Base-by-base conservation (phyloP, 2,113 vertebrate genomes). In the Colius striatus region DNA sequence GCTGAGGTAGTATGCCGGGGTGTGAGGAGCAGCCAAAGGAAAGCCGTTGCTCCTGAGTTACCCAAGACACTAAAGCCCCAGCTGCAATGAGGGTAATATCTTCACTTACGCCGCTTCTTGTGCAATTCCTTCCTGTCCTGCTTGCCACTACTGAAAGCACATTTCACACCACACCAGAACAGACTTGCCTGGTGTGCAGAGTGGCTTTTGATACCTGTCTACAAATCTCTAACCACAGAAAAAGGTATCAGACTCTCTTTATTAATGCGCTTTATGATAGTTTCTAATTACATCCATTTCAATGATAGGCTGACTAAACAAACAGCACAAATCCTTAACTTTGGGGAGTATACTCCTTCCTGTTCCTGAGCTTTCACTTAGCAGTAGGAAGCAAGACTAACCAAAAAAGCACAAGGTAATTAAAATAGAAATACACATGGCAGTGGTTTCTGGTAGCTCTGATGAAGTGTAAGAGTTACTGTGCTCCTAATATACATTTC, bases 1-100 rank as follows among this genome's bases (percentile, higher is more conserved):
- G 23, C 3, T 0, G 0, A 47, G 22, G 4, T 1, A 21, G n/a
- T 15, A 5, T 13, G 62, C 38, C 10, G 13, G 19, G 15, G 4
- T 16, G 6, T 5, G 9, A 45, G 30, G 34, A 53, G 57, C 36
- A 54, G 30, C 36, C 47, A 26, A 47, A 48, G 63, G 50, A n/a
- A 47, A 50, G 8, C 67, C 19, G 1, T 13, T 57, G 19, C 10
- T 76, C 7, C 8, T 4, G 43, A 26, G 30, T 47, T 60, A 17
- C 62, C 25, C 5, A 36, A 7, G 11, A 12, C 71, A 50, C 48
- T 32, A 10, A 36, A 58, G 30, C 21, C 66, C 26, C 55, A 61
- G 47, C 18, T 65, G 32, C 45, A 30, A 10, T 4, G 14, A 26
- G 34, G 61, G 21, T 27, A 47, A 17, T 11, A 34, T 53, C 27